These are phyloP conservation scores for Euglossa dilemma DNA, from an alignment of 1,140 invertebrate species.

Conservation along the genomic window DNA sequence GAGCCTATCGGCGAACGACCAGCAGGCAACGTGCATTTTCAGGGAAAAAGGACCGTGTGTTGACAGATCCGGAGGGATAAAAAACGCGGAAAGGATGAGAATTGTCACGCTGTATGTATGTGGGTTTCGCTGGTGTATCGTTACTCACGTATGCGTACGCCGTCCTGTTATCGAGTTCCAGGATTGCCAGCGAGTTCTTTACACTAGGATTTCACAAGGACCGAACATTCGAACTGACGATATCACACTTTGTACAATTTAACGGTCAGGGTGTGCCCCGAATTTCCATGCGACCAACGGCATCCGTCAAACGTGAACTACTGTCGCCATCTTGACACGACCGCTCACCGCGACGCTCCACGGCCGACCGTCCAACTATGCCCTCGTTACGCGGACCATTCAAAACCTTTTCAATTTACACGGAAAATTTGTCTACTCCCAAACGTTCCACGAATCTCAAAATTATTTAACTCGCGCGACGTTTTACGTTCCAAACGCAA, in stretches of 20 bases:
- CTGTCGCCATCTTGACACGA: slow-evolving; percentile 69
- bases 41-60: not conserved
- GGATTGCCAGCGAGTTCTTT: slow-evolving; percentile 33
- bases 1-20: not conserved
- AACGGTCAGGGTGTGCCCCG: slow-evolving; percentile 60
- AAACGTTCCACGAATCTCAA: not conserved
- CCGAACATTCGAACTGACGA: slow-evolving; percentile 33
- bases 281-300: slow-evolving; percentile 66
- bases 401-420: not conserved
- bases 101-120: slow-evolving; percentile 44
- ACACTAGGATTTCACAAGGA: slow-evolving; percentile 34
- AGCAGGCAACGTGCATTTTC: slow-evolving; percentile 41
- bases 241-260: slow-evolving; percentile 55
- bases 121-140: slow-evolving; percentile 18
- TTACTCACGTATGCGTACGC: slow-evolving; percentile 61
- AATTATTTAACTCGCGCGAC: too few relatives aligned
- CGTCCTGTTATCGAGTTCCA: slow-evolving; percentile 24
- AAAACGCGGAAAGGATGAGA: slow-evolving; percentile 17
- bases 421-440: not conserved
- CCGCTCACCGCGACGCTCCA: not conserved
- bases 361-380: not conserved
- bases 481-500: not conserved
- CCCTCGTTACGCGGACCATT: not conserved
- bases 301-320: slow-evolving; percentile 71
- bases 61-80: slow-evolving; percentile 23